These are phyloP conservation scores for Malurus elegans DNA, from an alignment of 2,113 vertebrate species.

Conservation along the genomic window DNA sequence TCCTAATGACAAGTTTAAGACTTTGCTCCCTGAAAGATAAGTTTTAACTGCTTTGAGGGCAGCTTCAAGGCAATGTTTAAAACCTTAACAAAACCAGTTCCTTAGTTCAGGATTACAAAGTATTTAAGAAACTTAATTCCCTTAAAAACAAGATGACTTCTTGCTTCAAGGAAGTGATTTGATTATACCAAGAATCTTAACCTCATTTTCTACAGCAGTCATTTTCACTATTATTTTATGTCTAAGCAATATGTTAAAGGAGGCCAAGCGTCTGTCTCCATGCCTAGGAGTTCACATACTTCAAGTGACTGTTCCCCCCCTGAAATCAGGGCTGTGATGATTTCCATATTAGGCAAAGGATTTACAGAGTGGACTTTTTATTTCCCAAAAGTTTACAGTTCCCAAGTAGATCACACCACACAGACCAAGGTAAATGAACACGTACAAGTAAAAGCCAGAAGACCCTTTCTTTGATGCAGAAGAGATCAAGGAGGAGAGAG, in stretches of 20 bases:
- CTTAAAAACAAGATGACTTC: not conserved
- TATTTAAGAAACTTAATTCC: not conserved
- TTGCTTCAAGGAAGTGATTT: not conserved
- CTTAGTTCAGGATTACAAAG: not conserved
- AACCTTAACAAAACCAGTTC: not conserved
- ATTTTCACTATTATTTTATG: not conserved
- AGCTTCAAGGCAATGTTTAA: not conserved
- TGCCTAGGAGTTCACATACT: not conserved
- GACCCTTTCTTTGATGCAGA: not conserved
- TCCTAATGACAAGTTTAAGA: not conserved
- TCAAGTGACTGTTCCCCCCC: not conserved
- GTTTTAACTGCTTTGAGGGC: not conserved
- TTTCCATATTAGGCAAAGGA: not conserved
- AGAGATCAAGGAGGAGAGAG: fast-evolving
- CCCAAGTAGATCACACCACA: not conserved
- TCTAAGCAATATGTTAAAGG: not conserved
- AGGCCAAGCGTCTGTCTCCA: not conserved
- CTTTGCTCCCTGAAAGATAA: not conserved
- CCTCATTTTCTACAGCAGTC: not conserved
- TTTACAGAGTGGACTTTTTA: not conserved
- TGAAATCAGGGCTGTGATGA: not conserved
- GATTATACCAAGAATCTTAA: not conserved
- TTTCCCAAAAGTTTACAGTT: not conserved
- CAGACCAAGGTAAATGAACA: not conserved
- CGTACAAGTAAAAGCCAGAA: not conserved